Conservation (phyloP, 1,140 invertebrate species). For the Achroia grisella region DNA sequence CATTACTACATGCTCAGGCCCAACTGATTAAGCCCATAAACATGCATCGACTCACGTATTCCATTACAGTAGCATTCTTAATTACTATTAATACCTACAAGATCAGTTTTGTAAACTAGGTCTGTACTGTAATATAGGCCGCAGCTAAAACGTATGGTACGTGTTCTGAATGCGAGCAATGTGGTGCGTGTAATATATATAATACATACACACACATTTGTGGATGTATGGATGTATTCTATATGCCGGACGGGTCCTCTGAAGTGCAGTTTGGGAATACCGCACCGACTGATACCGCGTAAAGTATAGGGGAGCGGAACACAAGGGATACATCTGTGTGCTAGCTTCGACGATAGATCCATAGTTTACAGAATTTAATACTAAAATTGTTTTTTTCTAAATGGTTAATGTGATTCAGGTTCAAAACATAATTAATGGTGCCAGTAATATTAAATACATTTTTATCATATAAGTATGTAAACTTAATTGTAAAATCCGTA, state of each 20-base stretch:
- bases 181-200: slow-evolving; percentile 16
- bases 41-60: background rate
- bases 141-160: slow-evolving; percentile 31
- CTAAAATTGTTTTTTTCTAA: no score
- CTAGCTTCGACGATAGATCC: slow-evolving; percentile 22
- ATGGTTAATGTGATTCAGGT: no score
- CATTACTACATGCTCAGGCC: no score
- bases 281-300: slow-evolving; percentile 65
- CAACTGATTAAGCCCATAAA: no score
- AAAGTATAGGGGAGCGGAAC: slow-evolving; percentile 31
- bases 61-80: background rate
- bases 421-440: no score
- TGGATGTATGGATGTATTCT: slow-evolving; percentile 5
- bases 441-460: no score
- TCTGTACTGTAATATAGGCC: slow-evolving; percentile 17
- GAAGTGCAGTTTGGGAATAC: slow-evolving; percentile 72
- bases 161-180: slow-evolving; percentile 26
- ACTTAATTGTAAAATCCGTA: no score
- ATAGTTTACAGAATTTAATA: no score
- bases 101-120: slow-evolving; percentile 7
- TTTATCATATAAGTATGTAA: no score
- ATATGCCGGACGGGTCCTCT: slow-evolving; percentile 42
- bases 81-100: background rate
- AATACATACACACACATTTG: slow-evolving; percentile 12
- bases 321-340: slow-evolving; percentile 9